Evolutionary conservation across 2,888 invertebrate genomes (phyloP).

Genomic region (Allolobophora icterica): DNA sequence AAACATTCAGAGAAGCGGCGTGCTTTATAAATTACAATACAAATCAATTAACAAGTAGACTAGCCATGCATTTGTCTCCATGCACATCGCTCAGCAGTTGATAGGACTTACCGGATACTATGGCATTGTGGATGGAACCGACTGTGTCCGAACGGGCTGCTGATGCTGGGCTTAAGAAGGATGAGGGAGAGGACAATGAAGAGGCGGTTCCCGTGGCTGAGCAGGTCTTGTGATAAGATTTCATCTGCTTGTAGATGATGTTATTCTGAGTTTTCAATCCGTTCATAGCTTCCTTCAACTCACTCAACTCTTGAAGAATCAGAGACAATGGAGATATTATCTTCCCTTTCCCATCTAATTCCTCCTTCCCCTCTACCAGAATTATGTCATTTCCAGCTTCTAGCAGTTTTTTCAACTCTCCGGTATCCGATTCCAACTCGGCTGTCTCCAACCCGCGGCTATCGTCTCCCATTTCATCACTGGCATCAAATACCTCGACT

Average conservation of each 20-base stretch:
- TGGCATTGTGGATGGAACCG: slow-evolving; percentile 1
- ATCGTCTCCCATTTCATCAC: background rate
- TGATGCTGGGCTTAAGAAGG: background rate
- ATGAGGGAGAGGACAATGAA: background rate
- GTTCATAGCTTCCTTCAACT: slow-evolving; percentile 29
- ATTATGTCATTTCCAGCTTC: background rate
- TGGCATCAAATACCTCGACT: background rate
- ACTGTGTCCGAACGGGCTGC: background rate
- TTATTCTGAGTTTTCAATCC: slow-evolving; percentile 29
- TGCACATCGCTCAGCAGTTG: background rate
- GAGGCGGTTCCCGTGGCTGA: background rate
- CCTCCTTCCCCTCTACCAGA: background rate
- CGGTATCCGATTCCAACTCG: background rate
- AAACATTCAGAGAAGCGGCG: background rate
- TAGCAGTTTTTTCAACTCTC: background rate
- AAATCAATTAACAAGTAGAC: background rate
- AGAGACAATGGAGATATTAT: background rate
- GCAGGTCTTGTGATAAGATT: background rate
- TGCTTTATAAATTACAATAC: background rate
- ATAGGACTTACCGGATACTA: background rate
- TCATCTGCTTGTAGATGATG: slow-evolving; percentile 33
- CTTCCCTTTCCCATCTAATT: background rate
- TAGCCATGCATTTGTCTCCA: background rate
- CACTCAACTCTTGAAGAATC: slow-evolving; percentile 22
- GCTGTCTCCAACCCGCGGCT: background rate